These are phyloP conservation scores for Lamellibrachia columna DNA, from an alignment of 2,888 invertebrate species.

Conservation along the genomic window DNA sequence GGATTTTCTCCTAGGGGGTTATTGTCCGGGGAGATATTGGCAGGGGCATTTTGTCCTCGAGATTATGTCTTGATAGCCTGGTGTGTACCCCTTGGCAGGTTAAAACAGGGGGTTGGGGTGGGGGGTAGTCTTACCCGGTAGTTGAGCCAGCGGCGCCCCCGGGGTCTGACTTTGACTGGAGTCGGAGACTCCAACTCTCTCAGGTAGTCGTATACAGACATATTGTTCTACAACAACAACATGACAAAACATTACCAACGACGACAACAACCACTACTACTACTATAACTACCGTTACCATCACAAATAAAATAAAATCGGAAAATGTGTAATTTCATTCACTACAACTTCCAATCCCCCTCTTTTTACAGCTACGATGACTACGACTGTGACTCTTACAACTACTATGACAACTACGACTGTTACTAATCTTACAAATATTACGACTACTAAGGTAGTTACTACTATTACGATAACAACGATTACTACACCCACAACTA, in stretches of 20 bases:
- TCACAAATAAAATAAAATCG: not conserved
- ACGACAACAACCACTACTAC: not conserved
- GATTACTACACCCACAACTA: too few species aligned
- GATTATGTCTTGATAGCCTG: too few species aligned
- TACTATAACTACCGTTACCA: not conserved
- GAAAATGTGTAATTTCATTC: not conserved
- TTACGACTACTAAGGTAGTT: too few species aligned
- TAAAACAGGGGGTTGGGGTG: not conserved
- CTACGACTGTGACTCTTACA: too few species aligned
- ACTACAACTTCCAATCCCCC: too few species aligned
- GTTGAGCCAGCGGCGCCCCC: conserved; percentile 42
- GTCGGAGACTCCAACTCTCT: conserved; percentile 49
- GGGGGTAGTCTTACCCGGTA: conserved; percentile 41
- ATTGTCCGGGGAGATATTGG: too few species aligned
- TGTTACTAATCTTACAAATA: too few species aligned
- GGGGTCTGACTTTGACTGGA: conserved; percentile 39
- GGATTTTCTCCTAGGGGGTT: too few species aligned
- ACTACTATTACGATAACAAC: too few species aligned
- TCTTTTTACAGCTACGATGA: too few species aligned
- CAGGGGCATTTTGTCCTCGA: too few species aligned
- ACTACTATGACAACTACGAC: too few species aligned
- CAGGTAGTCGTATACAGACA: conserved; percentile 49
- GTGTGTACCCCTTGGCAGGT: not conserved
- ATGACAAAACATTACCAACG: not conserved
- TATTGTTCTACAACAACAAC: conserved; percentile 45